These are phyloP conservation scores for Tupiocoris notatus DNA, from an alignment of 2,888 invertebrate species.

Conservation along the genomic window DNA sequence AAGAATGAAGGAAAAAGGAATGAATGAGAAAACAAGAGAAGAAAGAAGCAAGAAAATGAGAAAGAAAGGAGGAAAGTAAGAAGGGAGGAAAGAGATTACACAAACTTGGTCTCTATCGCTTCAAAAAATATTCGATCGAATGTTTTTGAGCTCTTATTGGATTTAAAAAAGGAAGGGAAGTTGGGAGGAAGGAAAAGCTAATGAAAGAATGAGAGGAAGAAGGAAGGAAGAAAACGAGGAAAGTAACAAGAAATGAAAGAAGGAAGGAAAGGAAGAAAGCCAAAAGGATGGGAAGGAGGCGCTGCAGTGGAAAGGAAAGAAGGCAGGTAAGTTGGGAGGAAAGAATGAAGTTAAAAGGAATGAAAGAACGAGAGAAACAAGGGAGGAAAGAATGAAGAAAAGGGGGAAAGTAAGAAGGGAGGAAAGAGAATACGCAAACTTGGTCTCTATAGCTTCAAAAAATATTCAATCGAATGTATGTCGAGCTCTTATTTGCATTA, in stretches of 20 bases:
- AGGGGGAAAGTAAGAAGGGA: not conserved
- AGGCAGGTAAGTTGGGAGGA: slow-evolving; percentile 14
- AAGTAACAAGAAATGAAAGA: slow-evolving; percentile 13
- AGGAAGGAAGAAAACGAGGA: slow-evolving; percentile 10
- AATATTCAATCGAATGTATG: no score
- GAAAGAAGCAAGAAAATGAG: not conserved
- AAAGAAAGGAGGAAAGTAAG: not conserved
- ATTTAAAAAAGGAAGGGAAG: no score
- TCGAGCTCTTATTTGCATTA: no score
- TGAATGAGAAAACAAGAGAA: not conserved
- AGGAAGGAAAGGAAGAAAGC: not conserved
- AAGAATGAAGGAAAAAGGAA: slow-evolving; percentile 24
- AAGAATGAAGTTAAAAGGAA: slow-evolving; percentile 23
- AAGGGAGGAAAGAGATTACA: not conserved
- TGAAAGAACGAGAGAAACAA: not conserved
- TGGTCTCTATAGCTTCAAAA: no score
- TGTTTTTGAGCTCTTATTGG: no score
- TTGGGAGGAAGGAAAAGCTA: no score
- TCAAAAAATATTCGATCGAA: no score
- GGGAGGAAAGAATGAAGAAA: not conserved
- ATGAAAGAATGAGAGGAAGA: no score
- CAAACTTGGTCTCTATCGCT: no score
- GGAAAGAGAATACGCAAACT: not conserved
- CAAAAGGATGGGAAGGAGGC: slow-evolving; percentile 22
- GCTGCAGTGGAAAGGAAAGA: not conserved